Evolutionary conservation across 2,797 vertebrate species (phyloP).

Genomic region (Pteropus rufus): DNA sequence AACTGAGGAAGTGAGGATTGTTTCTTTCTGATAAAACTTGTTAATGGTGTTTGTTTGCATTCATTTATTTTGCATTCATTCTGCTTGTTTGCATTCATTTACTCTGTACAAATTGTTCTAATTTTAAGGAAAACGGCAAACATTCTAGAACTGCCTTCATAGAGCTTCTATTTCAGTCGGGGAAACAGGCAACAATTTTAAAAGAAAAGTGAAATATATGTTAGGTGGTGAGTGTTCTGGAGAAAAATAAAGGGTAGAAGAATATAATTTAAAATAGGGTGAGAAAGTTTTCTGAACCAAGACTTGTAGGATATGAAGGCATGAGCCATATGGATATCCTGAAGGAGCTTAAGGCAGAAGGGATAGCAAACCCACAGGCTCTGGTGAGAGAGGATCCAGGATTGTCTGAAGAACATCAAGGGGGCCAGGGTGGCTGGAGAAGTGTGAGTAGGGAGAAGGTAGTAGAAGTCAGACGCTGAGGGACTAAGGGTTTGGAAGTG

Average conservation of each 20-base stretch:
- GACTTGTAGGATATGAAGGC: background rate
- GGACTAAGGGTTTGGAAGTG: background rate
- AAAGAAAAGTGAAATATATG: background rate
- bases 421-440: background rate
- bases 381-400: background rate
- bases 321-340: background rate
- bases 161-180: background rate
- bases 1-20: background rate
- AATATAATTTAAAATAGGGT: background rate
- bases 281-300: background rate
- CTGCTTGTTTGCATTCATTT: background rate
- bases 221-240: background rate
- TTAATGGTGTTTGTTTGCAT: background rate
- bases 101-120: background rate
- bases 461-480: background rate
- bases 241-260: background rate
- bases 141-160: background rate
- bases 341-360: background rate
- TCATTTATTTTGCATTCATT: background rate
- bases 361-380: background rate
- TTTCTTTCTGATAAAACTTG: background rate
- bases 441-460: rapidly evolving
- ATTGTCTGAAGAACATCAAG: background rate
- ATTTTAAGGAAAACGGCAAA: background rate
- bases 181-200: background rate